Base-by-base conservation (phyloP, 2,113 vertebrate species). In the Sapayoa aenigma region DNA sequence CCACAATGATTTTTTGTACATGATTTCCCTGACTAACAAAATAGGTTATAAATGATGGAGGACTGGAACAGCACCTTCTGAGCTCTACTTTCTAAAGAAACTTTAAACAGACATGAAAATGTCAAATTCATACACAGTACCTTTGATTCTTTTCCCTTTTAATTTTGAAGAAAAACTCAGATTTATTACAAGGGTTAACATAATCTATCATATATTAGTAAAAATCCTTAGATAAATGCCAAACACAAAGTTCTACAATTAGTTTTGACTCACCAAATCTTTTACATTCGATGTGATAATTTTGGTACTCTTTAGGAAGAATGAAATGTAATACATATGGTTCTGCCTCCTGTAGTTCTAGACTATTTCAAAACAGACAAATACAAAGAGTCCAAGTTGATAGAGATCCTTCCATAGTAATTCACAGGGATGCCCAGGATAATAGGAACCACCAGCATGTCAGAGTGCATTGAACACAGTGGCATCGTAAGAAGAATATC, bases 41-140 rank as follows among this genome's bases (percentile, higher is more conserved):
- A 94, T 69, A 84, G 44, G 46, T 81, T 93, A 88, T 46, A 86
- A 95, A 94, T 92, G 84, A 92, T 9, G 11, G 30, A 84, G 49
- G 30, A 74, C 14, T 86, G 53, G 35, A 93, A 79, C 63, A 87
- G 27, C 49, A 91, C 78, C 81, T 89, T 39, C 5, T 2, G 65
- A 88, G 67, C 33, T 69, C 18, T 85, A 75, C 37, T 94, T 91
- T 93, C 35, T 90, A 65, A 78, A 94, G 62, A 59, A 90, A 80
- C 25, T 92, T 93, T 88, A 81, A 96, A 94, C 67, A 94, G 59
- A 94, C 96, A 94, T 60, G 27, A 94, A 97, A 96, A 96, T 94
- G 79, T 96, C 85, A 85, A 50, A 66, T 88, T 89, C 33, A 53
- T 67, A 62, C 19, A 76, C n/a, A 60, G 17, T 37, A 14, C 18